Percentiles rank a stretch among this genome's conserved stretches.
These are phyloP conservation scores for Lepus oiostolus DNA, from an alignment of 2,797 vertebrate genomes.

Conservation along the genomic window DNA sequence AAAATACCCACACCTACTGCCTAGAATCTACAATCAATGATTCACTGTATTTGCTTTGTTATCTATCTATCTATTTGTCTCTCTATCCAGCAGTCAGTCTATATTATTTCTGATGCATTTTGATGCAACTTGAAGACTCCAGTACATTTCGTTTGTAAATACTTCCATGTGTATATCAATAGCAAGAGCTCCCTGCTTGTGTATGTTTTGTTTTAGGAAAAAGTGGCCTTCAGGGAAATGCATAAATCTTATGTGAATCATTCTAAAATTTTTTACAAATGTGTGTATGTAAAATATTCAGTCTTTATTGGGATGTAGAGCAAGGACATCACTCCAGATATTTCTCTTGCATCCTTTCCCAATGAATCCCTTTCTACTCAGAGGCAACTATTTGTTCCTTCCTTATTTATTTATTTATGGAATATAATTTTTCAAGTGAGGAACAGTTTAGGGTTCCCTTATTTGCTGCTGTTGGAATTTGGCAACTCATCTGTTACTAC, in stretches of 20 bases:
- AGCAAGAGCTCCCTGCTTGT: neutral
- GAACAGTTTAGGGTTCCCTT: neutral
- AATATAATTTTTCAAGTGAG: neutral
- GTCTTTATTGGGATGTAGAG: neutral
- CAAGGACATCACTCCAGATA: neutral
- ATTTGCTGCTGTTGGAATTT: neutral
- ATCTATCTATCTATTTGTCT: neutral
- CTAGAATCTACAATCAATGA: neutral
- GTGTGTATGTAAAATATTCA: neutral
- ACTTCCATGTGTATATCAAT: neutral
- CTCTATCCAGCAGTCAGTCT: neutral
- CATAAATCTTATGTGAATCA: neutral
- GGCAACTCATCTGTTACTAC: neutral
- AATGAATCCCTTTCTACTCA: neutral
- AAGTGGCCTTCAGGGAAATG: neutral
- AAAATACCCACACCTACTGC: neutral
- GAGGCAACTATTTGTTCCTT: neutral
- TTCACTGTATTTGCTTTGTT: neutral
- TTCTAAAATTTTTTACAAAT: neutral
- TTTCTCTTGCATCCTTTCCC: neutral
- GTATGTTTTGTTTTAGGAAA: neutral
- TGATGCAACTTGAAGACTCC: neutral
- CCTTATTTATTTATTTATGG: neutral
- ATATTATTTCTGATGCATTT: neutral
- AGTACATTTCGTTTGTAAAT: neutral